Conservation (phyloP, 1,140 invertebrate species). For the Temnothorax longispinosus region DNA sequence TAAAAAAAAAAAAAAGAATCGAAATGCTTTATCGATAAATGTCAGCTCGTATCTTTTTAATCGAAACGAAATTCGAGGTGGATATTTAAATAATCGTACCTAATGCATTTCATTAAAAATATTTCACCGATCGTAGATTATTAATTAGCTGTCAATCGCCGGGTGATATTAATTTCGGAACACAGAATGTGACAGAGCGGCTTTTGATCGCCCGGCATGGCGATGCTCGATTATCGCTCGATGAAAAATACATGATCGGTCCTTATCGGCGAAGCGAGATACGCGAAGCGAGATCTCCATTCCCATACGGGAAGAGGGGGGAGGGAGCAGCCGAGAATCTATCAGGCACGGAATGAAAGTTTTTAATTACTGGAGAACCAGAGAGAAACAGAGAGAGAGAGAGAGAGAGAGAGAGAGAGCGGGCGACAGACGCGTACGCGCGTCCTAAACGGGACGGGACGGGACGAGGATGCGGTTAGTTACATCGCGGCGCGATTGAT, state of each 20-base stretch:
- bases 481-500: constrained; percentile 64
- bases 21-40: neutral
- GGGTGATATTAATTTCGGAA: constrained; percentile 37
- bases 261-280: constrained; percentile 27
- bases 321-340: neutral
- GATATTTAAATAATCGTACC: neutral
- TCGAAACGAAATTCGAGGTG: neutral
- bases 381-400: neutral
- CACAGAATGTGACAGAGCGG: neutral
- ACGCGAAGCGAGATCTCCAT: neutral
- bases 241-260: neutral
- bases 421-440: neutral
- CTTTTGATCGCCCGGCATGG: neutral
- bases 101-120: constrained; percentile 19
- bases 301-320: no score
- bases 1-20: neutral
- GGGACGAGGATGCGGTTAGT: constrained; percentile 33
- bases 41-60: neutral
- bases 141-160: constrained; percentile 45
- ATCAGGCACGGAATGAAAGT: constrained; percentile 13
- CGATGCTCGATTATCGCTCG: neutral
- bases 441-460: neutral
- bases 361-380: constrained; percentile 26
- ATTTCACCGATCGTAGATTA: constrained; percentile 5
- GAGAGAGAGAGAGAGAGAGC: no score